Percentiles rank a stretch among this genome's conserved stretches.
These are phyloP conservation scores for Monochamus alternatus DNA, from an alignment of 2,888 invertebrate genomes.

Conservation along the genomic window DNA sequence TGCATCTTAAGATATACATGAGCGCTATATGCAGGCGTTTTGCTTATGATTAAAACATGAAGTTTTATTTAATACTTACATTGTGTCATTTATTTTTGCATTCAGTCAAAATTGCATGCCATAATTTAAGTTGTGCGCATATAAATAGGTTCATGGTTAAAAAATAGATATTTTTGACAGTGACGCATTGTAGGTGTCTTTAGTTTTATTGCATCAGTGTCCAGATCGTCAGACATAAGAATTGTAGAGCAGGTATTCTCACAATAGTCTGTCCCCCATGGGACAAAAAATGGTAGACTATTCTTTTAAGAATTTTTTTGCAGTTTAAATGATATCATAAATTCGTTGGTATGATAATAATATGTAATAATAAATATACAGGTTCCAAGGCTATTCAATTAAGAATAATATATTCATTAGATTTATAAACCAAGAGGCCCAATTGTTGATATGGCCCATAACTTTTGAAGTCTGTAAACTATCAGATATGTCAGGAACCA, in stretches of 20 bases:
- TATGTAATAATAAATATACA: too few relatives aligned
- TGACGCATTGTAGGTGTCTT: constrained; percentile 30
- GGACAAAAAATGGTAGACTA: too few relatives aligned
- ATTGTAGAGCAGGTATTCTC: constrained; percentile 30
- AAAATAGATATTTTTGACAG: constrained; percentile 45
- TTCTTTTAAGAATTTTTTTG: too few relatives aligned
- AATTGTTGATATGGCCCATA: too few relatives aligned
- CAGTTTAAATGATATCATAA: too few relatives aligned
- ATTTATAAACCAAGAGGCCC: too few relatives aligned
- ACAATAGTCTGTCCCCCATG: too few relatives aligned
- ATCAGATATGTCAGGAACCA: too few relatives aligned
- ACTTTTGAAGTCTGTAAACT: too few relatives aligned
- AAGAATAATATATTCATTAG: too few relatives aligned
- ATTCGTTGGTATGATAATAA: too few relatives aligned
- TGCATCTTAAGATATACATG: constrained; percentile 46
- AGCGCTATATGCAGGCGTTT: constrained; percentile 50
- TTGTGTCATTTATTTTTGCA: constrained; percentile 58
- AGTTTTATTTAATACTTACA: constrained; percentile 51
- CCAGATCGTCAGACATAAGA: constrained; percentile 32
- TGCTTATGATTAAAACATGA: constrained; percentile 57
- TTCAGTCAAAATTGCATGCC: constrained; percentile 58
- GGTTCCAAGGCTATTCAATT: too few relatives aligned
- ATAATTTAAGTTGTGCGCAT: constrained; percentile 56
- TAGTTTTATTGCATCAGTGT: constrained; percentile 25
- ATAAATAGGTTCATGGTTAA: constrained; percentile 46